A percentile compares a stretch with the other conserved stretches of the same genome.
Conservation (phyloP, 2,113 vertebrate genomes). For the Seriola rivoliana region DNA sequence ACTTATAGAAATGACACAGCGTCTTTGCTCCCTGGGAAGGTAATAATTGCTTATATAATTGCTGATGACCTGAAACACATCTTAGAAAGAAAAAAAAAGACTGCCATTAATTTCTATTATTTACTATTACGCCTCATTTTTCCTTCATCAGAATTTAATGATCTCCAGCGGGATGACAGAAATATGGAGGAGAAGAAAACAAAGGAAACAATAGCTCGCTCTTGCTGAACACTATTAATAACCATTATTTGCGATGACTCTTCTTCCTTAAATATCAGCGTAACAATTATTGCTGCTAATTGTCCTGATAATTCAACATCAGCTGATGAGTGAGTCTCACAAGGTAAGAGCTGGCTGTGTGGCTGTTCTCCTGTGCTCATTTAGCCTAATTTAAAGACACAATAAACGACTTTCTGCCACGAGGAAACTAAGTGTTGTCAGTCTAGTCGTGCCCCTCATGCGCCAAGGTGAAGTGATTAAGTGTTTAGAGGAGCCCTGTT, state of each 20-base stretch:
- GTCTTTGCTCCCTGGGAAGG: not conserved
- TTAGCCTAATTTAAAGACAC: not conserved
- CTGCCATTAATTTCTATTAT: not conserved
- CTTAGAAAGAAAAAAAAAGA: not conserved
- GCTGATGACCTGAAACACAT: not conserved
- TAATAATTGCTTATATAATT: not conserved
- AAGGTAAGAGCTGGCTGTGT: not conserved
- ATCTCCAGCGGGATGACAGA: not conserved
- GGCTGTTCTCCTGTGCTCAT: not conserved
- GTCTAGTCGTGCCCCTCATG: too few relatives aligned
- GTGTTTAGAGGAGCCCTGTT: too few relatives aligned
- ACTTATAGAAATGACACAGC: not conserved
- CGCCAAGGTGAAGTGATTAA: too few relatives aligned
- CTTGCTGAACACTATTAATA: not conserved
- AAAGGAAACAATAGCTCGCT: not conserved
- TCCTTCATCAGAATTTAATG: not conserved
- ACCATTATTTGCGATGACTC: not conserved
- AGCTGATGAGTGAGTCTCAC: not conserved
- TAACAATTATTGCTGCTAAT: not conserved
- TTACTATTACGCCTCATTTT: not conserved
- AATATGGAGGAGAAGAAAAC: not conserved
- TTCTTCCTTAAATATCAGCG: not conserved
- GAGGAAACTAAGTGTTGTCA: too few relatives aligned
- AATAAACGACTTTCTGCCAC: not conserved
- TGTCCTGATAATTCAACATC: slow-evolving; percentile 11